Conservation (phyloP, 2,888 invertebrate species). For the Drosophila paracracens region DNA sequence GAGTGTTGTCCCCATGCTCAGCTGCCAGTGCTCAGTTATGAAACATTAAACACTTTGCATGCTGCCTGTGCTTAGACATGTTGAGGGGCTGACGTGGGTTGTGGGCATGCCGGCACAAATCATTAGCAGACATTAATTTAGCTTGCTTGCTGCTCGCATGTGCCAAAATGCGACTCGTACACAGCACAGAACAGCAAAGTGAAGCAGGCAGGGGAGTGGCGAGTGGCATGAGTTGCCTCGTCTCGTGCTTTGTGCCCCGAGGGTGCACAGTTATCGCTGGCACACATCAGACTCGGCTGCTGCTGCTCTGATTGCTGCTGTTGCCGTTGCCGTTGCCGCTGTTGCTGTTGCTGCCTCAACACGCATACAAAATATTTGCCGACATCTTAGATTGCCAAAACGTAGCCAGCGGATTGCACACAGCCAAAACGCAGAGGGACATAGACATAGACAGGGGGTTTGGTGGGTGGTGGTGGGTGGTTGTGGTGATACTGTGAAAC, state of each 20-base stretch:
- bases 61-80: conserved; percentile 40
- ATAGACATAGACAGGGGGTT: background rate
- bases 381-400: conserved; percentile 78
- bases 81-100: conserved; percentile 1
- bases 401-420: conserved; percentile 70
- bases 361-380: conserved; percentile 77
- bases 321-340: conserved; percentile 22
- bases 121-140: conserved; percentile 77
- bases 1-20: conserved; percentile 13
- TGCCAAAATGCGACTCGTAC: conserved; percentile 20
- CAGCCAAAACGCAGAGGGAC: conserved; percentile 15
- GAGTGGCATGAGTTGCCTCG: conserved; percentile 30
- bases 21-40: conserved; percentile 57
- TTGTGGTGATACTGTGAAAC: conserved; percentile 24
- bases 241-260: conserved; percentile 56
- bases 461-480: background rate
- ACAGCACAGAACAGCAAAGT: background rate
- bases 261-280: conserved; percentile 64
- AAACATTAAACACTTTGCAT: conserved; percentile 77
- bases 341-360: conserved; percentile 54
- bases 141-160: conserved; percentile 51
- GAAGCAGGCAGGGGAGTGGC: background rate
- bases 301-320: conserved; percentile 17
- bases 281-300: conserved; percentile 60
- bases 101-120: conserved; percentile 68